Conservation (phyloP, 2,113 vertebrate species). For the Lanius collurio region DNA sequence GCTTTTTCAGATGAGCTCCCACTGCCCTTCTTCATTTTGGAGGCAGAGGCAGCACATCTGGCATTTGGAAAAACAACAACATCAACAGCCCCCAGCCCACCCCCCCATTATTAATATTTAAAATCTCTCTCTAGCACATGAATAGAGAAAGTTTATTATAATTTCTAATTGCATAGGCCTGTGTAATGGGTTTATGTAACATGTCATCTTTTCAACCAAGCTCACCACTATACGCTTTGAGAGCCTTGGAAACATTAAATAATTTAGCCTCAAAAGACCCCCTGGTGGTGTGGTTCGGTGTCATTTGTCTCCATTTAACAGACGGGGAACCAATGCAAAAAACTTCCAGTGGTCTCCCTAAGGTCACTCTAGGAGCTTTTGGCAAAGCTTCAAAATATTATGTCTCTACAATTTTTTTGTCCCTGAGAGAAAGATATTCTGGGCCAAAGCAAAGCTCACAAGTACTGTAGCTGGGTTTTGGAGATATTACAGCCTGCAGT, state of each 20-base stretch:
- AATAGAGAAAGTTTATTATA: conserved; percentile 41
- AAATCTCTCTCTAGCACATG: conserved; percentile 43
- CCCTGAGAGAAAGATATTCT: not conserved
- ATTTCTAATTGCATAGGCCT: conserved; percentile 28
- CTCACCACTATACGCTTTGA: not conserved
- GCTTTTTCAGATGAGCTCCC: conserved; percentile 50
- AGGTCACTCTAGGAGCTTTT: not conserved
- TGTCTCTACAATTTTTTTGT: not conserved
- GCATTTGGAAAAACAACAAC: conserved; percentile 1
- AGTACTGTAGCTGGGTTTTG: not conserved
- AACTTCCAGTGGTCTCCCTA: not conserved
- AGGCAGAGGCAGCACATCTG: conserved; percentile 49
- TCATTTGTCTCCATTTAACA: conserved; percentile 42
- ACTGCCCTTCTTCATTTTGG: conserved; percentile 27
- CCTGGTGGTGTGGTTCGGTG: not conserved
- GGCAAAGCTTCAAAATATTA: not conserved
- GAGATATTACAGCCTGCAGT: not conserved
- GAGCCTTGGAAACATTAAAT: conserved; percentile 14
- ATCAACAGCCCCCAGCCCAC: not conserved
- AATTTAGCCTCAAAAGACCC: conserved; percentile 44
- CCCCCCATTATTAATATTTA: conserved; percentile 50
- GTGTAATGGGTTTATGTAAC: conserved; percentile 9
- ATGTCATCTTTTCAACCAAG: not conserved
- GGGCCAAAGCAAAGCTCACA: not conserved
- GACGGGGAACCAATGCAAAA: not conserved